These are phyloP conservation scores for Pseudopipra pipra DNA, from an alignment of 2,113 vertebrate genomes.

Conservation along the genomic window DNA sequence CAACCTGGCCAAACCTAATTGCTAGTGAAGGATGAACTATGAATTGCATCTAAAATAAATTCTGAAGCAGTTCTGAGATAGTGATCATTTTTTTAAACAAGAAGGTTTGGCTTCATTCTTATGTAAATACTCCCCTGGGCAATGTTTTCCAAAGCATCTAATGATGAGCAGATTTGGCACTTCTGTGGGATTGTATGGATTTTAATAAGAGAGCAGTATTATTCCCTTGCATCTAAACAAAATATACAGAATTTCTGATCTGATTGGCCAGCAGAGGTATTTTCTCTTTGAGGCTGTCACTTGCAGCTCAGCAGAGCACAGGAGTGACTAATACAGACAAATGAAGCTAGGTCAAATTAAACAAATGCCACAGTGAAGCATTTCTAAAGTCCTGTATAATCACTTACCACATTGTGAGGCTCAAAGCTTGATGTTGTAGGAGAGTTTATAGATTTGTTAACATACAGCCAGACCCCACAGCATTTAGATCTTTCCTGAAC, in stretches of 20 bases:
- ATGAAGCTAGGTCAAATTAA: background rate
- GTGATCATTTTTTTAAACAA: background rate
- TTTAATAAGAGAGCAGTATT: background rate
- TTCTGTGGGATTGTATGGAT: background rate
- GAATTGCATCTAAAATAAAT: background rate
- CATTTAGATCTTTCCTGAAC: background rate
- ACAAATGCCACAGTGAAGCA: background rate
- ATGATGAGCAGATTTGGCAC: background rate
- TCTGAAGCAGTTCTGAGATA: background rate
- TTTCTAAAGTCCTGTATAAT: background rate
- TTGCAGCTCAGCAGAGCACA: background rate
- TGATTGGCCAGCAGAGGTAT: background rate
- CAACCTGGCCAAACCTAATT: background rate
- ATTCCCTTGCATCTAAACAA: background rate
- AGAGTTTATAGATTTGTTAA: background rate
- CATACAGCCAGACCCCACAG: background rate
- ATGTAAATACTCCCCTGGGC: background rate
- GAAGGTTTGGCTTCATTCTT: background rate
- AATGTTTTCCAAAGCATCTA: background rate
- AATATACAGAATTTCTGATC: background rate
- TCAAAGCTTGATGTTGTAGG: background rate
- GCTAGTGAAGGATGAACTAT: background rate
- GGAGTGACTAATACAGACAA: background rate
- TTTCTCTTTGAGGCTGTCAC: conserved; percentile 29
- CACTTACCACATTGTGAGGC: background rate